Percentiles rank a stretch among this genome's conserved stretches.
These are phyloP conservation scores for Fukomys damarensis DNA, from an alignment of 2,113 vertebrate genomes.

Conservation along the genomic window DNA sequence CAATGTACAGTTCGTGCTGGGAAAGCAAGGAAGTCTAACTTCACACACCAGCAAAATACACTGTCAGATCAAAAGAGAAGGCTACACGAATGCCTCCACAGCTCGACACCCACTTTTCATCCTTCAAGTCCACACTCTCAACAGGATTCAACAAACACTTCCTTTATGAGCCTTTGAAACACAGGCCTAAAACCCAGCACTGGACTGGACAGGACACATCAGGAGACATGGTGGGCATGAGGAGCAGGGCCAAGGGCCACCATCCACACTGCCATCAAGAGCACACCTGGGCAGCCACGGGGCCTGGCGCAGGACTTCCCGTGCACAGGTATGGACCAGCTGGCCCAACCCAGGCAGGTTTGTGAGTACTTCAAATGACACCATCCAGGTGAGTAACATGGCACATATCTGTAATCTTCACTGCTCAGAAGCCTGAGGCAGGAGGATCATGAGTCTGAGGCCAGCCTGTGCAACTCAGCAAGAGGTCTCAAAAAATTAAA, in stretches of 20 bases:
- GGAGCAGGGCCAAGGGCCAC: too few relatives aligned
- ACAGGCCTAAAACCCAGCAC: background rate
- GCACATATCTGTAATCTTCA: background rate
- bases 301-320: background rate
- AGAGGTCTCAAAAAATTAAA: background rate
- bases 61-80: background rate
- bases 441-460: background rate
- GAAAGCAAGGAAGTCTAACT: background rate
- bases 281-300: background rate
- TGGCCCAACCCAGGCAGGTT: background rate
- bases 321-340: accelerated
- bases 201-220: background rate
- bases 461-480: background rate
- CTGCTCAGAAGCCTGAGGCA: background rate
- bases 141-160: background rate
- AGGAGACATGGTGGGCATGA: accelerated
- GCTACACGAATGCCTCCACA: background rate
- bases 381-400: background rate
- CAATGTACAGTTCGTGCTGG: background rate
- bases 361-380: background rate
- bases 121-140: background rate
- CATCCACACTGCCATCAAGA: background rate
- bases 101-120: background rate
- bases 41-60: background rate
- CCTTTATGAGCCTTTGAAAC: background rate